A percentile compares a stretch with the other conserved stretches of the same genome.
phyloP scores from a whole-genome alignment of 1,140 invertebrate species.

The Mamestra configurata region DNA sequence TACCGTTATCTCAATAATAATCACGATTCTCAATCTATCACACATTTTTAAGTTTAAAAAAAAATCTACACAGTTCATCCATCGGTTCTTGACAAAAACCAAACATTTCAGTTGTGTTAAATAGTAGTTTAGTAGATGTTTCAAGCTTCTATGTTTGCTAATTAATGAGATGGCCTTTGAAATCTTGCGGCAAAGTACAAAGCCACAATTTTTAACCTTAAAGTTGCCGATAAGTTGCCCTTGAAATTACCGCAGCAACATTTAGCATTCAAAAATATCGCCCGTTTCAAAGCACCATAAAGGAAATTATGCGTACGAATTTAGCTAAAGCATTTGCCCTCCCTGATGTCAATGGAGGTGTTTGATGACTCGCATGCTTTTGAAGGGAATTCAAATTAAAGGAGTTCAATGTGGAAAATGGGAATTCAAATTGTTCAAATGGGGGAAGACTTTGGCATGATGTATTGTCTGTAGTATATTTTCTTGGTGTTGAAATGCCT shows the following conservation, averaged over 20 bases:
- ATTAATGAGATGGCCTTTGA: no score
- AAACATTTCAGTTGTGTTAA: no score
- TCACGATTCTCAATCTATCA: no score
- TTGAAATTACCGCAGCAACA: neutral
- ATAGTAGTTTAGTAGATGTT: no score
- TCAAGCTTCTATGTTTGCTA: no score
- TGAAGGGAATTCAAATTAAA: slow-evolving; percentile 42
- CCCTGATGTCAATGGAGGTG: slow-evolving; percentile 26
- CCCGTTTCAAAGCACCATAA: neutral
- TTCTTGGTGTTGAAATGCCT: neutral
- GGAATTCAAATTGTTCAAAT: slow-evolving; percentile 1
- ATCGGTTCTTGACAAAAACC: no score
- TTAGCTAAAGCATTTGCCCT: slow-evolving; percentile 21
- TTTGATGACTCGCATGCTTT: slow-evolving; percentile 12
- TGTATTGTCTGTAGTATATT: neutral
- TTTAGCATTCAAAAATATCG: neutral
- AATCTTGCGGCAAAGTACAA: no score
- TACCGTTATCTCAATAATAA: no score
- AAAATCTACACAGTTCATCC: no score
- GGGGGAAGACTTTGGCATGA: neutral
- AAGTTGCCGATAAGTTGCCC: neutral
- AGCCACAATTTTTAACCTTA: no score
- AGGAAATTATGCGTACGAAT: slow-evolving; percentile 35
- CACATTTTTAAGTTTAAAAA: no score
- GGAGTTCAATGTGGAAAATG: slow-evolving; percentile 13